Conservation (phyloP, 2,797 vertebrate species). For the Pangasius macronema region DNA sequence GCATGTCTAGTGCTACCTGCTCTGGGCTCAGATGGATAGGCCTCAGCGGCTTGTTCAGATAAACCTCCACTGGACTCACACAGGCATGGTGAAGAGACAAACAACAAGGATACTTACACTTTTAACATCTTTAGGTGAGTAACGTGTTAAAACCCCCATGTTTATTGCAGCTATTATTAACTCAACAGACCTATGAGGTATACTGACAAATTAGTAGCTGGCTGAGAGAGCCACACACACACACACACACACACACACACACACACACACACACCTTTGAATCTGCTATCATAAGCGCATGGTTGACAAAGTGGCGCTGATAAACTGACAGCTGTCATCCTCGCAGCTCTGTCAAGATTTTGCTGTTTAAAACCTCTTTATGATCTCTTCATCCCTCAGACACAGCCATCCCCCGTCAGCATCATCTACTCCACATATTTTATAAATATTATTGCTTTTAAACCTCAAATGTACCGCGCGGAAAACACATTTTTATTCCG, state of each 20-base stretch:
- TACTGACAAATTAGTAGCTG: background rate
- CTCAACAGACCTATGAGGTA: background rate
- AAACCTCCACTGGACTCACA: constrained; percentile 75
- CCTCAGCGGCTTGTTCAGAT: constrained; percentile 78
- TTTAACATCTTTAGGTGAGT: background rate
- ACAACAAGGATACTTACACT: background rate
- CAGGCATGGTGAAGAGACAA: background rate
- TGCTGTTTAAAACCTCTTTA: background rate
- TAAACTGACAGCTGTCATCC: background rate
- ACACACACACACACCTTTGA: background rate
- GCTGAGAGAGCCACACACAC: background rate
- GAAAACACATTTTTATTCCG: background rate
- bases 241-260: background rate
- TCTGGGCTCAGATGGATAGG: constrained; percentile 76
- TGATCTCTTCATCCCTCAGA: background rate
- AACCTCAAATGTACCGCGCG: background rate
- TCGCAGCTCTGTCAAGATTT: background rate
- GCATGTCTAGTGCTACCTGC: constrained; percentile 82
- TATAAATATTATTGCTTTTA: background rate
- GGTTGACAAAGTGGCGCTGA: background rate
- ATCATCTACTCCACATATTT: background rate
- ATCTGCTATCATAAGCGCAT: background rate
- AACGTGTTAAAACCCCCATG: background rate
- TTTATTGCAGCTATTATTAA: background rate
- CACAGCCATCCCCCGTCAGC: background rate